Conservation (phyloP, 2,797 vertebrate species). For the Sebastes miniatus region DNA sequence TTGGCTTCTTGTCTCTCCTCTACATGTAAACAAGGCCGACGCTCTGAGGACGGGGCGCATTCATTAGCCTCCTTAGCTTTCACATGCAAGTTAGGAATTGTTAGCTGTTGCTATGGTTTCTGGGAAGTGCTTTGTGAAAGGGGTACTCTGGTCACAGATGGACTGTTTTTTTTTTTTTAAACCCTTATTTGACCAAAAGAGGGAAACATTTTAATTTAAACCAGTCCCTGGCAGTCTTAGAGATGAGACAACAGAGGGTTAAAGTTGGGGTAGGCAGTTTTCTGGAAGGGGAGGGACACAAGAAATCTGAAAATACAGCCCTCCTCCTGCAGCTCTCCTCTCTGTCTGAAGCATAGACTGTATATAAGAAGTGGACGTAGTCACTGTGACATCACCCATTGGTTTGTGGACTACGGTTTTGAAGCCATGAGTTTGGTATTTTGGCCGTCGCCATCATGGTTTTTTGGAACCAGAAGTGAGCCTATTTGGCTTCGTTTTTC, state of each 20-base stretch:
- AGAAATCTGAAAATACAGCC: too few species aligned
- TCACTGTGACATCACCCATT: too few species aligned
- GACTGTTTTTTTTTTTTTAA: neutral
- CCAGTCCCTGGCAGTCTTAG: neutral
- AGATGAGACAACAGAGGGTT: neutral
- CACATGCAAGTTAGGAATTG: constrained; percentile 68
- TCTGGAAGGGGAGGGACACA: neutral
- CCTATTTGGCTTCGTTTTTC: too few species aligned
- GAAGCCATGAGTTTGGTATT: too few species aligned
- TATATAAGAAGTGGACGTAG: too few species aligned
- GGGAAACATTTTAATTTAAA: neutral
- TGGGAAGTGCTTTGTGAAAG: constrained; percentile 39
- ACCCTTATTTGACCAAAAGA: neutral
- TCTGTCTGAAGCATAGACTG: too few species aligned
- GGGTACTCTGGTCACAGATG: neutral
- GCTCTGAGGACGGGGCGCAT: constrained; percentile 14
- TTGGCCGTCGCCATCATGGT: too few species aligned
- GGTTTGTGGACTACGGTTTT: too few species aligned
- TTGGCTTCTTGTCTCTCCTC: constrained; percentile 11
- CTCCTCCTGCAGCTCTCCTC: too few species aligned
- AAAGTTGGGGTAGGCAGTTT: neutral
- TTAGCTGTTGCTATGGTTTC: constrained; percentile 63
- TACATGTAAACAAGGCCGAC: constrained; percentile 44
- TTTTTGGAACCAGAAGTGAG: too few species aligned
- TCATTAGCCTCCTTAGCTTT: constrained; percentile 57